Percentiles rank a stretch among this genome's conserved stretches.
phyloP scores from a whole-genome alignment of 1,140 invertebrate genomes.

The Helicoverpa armigera region DNA sequence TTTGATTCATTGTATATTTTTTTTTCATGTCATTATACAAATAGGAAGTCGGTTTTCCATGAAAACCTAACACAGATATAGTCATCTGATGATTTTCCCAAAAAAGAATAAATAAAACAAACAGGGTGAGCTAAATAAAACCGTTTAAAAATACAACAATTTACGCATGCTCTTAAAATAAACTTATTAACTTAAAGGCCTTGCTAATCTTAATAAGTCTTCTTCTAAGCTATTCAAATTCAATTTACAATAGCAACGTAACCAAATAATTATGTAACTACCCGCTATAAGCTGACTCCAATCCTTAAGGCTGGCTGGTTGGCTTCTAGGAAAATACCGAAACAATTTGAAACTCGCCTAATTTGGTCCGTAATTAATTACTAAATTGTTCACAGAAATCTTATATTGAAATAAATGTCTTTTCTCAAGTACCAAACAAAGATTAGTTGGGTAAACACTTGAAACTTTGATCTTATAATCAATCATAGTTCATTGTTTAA shows the following conservation, averaged over 20 bases:
- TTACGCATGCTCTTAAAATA: too few relatives aligned
- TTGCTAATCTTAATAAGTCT: not conserved
- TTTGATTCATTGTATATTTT: too few relatives aligned
- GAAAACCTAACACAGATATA: not conserved
- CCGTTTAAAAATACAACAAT: too few relatives aligned
- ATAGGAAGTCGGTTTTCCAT: too few relatives aligned
- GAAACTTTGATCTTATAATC: constrained; percentile 1
- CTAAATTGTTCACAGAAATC: not conserved
- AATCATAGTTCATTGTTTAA: constrained; percentile 10
- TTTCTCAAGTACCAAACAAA: not conserved
- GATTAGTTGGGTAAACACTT: not conserved
- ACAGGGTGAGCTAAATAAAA: too few relatives aligned
- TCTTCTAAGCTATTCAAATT: not conserved
- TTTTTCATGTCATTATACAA: too few relatives aligned
- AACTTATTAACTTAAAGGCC: too few relatives aligned
- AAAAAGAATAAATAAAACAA: too few relatives aligned
- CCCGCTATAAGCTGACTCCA: not conserved
- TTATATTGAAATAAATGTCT: not conserved
- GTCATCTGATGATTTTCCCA: not conserved
- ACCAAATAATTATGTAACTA: constrained; percentile 5
- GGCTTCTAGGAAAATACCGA: not conserved
- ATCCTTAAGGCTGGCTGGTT: not conserved
- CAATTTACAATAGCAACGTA: not conserved
- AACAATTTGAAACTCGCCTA: not conserved
- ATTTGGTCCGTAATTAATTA: not conserved